Conservation (phyloP, 2,888 invertebrate species). For the Chesias legatella region DNA sequence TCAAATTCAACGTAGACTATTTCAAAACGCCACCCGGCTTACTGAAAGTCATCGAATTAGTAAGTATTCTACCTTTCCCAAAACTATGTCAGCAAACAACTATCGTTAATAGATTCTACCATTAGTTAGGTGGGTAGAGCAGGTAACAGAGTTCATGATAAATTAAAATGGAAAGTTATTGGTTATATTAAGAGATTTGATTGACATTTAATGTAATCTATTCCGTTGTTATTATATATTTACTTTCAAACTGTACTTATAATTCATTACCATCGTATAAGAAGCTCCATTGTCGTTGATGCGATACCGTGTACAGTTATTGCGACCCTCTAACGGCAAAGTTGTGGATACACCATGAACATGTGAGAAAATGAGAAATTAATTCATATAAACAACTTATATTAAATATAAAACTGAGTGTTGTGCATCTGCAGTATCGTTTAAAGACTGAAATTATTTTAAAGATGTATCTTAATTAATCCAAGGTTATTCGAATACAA, state of each 20-base stretch:
- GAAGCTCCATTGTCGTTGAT: slow-evolving; percentile 20
- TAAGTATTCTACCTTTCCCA: slow-evolving; percentile 69
- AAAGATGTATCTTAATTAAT: slow-evolving; percentile 6
- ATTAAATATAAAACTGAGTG: too few relatives aligned
- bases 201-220: too few relatives aligned
- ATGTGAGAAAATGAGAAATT: slow-evolving; percentile 7
- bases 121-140: not conserved
- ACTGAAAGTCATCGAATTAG: slow-evolving; percentile 89
- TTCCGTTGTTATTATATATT: too few relatives aligned
- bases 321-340: slow-evolving; percentile 27
- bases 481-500: slow-evolving; percentile 16
- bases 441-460: too few relatives aligned
- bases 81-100: not conserved
- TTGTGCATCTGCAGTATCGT: too few relatives aligned
- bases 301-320: slow-evolving; percentile 28
- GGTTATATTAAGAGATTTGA: too few relatives aligned
- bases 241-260: too few relatives aligned
- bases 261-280: not conserved
- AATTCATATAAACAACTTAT: too few relatives aligned
- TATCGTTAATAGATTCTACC: slow-evolving; percentile 3
- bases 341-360: slow-evolving; percentile 19
- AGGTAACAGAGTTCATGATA: too few relatives aligned
- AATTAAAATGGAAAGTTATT: too few relatives aligned
- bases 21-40: slow-evolving; percentile 91
- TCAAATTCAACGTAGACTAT: slow-evolving; percentile 88